These are phyloP conservation scores for Phylloscopus trochiloides DNA, from an alignment of 2,113 vertebrate species.

Conservation along the genomic window DNA sequence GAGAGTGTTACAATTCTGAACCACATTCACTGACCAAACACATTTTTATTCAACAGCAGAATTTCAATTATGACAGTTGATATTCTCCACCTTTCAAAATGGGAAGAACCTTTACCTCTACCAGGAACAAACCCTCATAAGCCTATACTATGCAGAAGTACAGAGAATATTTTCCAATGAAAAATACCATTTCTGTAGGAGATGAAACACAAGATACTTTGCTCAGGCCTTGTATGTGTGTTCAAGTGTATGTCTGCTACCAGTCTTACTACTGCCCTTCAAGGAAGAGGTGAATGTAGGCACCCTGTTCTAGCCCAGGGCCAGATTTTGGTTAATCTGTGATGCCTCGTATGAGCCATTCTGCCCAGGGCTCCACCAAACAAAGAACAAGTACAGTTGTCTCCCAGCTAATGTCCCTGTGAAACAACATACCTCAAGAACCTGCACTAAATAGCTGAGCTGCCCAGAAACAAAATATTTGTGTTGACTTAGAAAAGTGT, in stretches of 20 bases:
- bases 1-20: neutral
- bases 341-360: neutral
- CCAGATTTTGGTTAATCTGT: neutral
- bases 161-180: neutral
- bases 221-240: neutral
- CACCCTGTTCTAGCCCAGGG: neutral
- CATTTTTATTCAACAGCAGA: neutral
- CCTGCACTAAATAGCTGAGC: neutral
- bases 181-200: neutral
- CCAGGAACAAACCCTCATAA: neutral
- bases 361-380: neutral
- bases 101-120: neutral
- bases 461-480: neutral
- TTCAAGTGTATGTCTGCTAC: neutral
- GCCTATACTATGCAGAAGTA: neutral
- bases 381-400: neutral
- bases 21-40: neutral
- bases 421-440: neutral
- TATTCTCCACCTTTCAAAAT: neutral
- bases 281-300: neutral
- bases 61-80: neutral
- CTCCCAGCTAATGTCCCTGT: neutral
- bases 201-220: neutral
- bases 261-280: neutral
- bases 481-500: neutral